Evolutionary conservation across 2,113 vertebrate species (phyloP).

Genomic region (Cricetomys ansorgei): DNA sequence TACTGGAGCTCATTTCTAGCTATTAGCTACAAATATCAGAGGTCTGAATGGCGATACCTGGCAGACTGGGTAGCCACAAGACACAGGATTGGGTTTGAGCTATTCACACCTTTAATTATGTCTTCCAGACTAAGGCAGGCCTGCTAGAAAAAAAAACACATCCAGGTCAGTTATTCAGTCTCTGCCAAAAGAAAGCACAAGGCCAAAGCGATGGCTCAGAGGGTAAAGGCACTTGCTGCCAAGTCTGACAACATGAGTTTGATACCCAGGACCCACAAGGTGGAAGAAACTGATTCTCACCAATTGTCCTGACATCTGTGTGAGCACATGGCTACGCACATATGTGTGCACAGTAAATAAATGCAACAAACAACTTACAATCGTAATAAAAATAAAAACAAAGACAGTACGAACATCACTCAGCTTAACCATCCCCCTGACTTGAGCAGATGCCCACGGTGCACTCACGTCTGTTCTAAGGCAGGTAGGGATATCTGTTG

Average conservation of each 20-base stretch:
- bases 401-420: constrained; percentile 31
- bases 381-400: not conserved
- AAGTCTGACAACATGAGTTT: not conserved
- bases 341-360: not conserved
- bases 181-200: not conserved
- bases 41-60: constrained; percentile 61
- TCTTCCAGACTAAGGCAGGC: constrained; percentile 83
- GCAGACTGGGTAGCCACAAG: constrained; percentile 90
- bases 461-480: not conserved
- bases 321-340: not conserved
- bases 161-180: constrained; percentile 6
- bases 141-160: constrained; percentile 80
- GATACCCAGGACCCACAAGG: not conserved
- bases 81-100: constrained; percentile 81
- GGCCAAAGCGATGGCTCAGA: too few relatives aligned
- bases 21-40: too few relatives aligned
- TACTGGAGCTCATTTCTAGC: too few relatives aligned
- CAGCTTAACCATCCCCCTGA: constrained; percentile 10
- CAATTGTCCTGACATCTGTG: not conserved
- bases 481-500: not conserved
- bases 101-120: constrained; percentile 87
- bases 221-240: not conserved
- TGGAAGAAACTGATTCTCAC: not conserved
- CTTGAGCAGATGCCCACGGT: too few relatives aligned
- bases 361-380: not conserved